phyloP scores from a whole-genome alignment of 2,797 vertebrate genomes.

The Ceyx erithaca region DNA sequence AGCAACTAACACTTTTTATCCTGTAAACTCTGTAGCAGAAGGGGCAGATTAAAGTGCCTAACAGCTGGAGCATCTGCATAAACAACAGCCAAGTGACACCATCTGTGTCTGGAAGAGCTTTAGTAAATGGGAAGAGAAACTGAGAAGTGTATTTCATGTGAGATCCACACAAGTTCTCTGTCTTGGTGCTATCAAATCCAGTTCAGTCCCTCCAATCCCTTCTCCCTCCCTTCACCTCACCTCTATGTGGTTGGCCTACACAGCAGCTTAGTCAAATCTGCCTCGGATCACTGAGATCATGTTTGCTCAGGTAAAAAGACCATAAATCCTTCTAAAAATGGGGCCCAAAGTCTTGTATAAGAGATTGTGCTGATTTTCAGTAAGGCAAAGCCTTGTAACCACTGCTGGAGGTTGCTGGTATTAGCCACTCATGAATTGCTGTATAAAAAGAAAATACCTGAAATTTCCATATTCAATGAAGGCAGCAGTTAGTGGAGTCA shows the following conservation, averaged over 20 bases:
- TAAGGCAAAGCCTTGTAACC: background rate
- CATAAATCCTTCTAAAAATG: background rate
- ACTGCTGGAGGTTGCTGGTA: background rate
- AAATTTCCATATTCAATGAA: background rate
- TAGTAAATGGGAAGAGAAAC: background rate
- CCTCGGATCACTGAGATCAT: rapidly evolving
- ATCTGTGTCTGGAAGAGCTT: conserved; percentile 23
- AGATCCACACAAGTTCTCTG: background rate
- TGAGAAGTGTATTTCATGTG: background rate
- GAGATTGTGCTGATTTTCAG: background rate
- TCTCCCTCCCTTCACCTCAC: background rate
- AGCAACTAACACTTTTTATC: background rate
- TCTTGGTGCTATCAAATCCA: background rate
- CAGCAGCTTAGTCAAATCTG: background rate
- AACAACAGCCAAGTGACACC: background rate
- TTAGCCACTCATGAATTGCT: background rate
- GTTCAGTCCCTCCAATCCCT: background rate
- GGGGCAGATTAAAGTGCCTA: background rate
- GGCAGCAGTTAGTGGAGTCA: background rate
- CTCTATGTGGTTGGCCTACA: background rate
- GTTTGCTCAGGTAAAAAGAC: background rate
- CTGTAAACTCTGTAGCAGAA: background rate
- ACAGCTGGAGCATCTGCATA: conserved; percentile 43
- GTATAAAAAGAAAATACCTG: background rate
- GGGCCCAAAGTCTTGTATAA: background rate